A percentile compares a stretch with the other conserved stretches of the same genome.
Evolutionary conservation across 2,888 invertebrate genomes (phyloP).

Genomic region (Abscondita cerata): DNA sequence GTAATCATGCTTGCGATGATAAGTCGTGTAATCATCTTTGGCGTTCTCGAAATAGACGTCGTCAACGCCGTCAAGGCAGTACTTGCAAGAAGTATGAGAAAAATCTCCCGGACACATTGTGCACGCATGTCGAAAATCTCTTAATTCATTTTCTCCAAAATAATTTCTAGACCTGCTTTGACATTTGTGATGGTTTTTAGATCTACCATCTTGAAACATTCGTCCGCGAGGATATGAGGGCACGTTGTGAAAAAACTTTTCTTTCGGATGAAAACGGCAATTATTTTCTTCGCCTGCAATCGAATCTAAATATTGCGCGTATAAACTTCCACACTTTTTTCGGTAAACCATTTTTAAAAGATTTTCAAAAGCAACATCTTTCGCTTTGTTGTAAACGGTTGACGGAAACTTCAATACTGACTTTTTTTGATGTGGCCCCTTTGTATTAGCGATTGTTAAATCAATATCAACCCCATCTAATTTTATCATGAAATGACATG

Average conservation of each 20-base stretch:
- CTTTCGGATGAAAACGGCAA: no score
- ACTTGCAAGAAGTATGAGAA: slow-evolving; percentile 14
- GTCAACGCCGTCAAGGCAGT: slow-evolving; percentile 9
- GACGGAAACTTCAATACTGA: not conserved
- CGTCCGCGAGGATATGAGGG: no score
- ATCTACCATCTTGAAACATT: no score
- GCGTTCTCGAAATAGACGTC: not conserved
- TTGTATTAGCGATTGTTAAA: slow-evolving; percentile 5
- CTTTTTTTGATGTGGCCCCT: not conserved
- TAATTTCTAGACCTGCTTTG: not conserved
- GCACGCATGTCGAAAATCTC: slow-evolving; percentile 11
- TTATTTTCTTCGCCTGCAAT: no score
- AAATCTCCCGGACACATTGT: slow-evolving; percentile 15
- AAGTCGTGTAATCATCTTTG: no score
- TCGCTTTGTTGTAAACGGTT: not conserved
- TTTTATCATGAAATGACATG: not conserved
- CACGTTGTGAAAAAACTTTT: no score
- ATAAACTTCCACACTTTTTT: slow-evolving; percentile 2
- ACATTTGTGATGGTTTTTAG: not conserved
- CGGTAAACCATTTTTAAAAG: not conserved
- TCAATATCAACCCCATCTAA: not conserved
- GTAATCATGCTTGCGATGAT: not conserved
- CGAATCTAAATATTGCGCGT: no score
- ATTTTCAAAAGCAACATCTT: no score
- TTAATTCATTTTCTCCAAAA: not conserved